phyloP scores from a whole-genome alignment of 2,113 vertebrate species.

The Rhea americana region DNA sequence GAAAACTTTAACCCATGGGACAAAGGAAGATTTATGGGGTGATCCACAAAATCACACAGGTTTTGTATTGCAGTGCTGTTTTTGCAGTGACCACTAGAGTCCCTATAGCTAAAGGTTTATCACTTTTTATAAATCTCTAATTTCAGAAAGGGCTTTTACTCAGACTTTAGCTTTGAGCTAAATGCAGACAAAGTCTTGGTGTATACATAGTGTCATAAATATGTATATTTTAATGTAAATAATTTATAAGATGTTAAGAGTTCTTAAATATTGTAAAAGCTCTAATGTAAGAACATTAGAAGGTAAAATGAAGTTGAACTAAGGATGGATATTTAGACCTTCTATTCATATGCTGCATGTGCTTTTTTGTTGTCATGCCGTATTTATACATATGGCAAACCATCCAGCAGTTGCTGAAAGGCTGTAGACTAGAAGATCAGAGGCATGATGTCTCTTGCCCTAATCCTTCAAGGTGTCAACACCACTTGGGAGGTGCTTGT shows the following conservation, averaged over 20 bases:
- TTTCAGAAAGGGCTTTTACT: constrained; percentile 48
- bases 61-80: constrained; percentile 46
- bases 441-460: constrained; percentile 7
- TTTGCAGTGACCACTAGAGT: constrained; percentile 50
- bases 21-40: constrained; percentile 56
- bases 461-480: constrained; percentile 6
- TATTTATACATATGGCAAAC: background rate
- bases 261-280: background rate
- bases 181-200: constrained; percentile 32
- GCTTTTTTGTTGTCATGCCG: background rate
- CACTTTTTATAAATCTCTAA: constrained; percentile 57
- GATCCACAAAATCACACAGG: constrained; percentile 45
- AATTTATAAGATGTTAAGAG: constrained; percentile 22
- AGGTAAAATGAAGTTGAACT: background rate
- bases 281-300: background rate
- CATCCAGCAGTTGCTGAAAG: constrained; percentile 14
- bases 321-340: constrained; percentile 3
- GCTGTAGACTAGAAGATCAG: background rate
- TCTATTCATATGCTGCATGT: background rate
- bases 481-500: constrained; percentile 2
- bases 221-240: constrained; percentile 24
- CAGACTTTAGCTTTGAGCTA: constrained; percentile 40
- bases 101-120: constrained; percentile 49
- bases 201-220: constrained; percentile 13
- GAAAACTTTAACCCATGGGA: constrained; percentile 46